phyloP scores from a whole-genome alignment of 2,888 invertebrate genomes.

The Philereme transversata region DNA sequence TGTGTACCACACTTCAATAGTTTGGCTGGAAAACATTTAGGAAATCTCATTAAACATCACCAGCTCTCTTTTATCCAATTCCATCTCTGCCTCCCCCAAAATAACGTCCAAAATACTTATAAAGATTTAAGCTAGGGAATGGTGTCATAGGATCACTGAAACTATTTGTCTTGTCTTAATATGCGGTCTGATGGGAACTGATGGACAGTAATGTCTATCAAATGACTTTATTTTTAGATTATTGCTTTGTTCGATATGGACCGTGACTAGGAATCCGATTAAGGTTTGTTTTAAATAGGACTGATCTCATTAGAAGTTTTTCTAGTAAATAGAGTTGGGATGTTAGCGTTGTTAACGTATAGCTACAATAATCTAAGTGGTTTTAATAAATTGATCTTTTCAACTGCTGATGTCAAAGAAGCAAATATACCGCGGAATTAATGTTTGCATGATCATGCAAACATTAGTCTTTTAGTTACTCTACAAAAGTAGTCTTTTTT shows the following conservation, averaged over 20 bases:
- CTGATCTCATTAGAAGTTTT: constrained; percentile 1
- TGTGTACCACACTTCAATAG: constrained; percentile 38
- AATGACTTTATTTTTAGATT: constrained; percentile 51
- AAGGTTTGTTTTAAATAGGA: constrained; percentile 11
- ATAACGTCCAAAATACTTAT: constrained; percentile 16
- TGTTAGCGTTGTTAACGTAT: no score
- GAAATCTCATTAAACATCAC: constrained; percentile 31
- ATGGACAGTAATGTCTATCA: constrained; percentile 52
- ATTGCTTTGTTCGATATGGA: constrained; percentile 33
- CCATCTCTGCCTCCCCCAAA: constrained; percentile 8
- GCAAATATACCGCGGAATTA: no score
- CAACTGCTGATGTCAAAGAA: no score
- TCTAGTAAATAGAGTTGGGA: not conserved
- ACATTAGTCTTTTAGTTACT: no score
- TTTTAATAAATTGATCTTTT: no score
- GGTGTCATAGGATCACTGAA: constrained; percentile 30
- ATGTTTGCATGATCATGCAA: no score
- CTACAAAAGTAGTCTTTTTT: no score
- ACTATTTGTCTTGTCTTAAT: constrained; percentile 53
- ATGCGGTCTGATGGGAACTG: constrained; percentile 50
- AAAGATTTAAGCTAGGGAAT: constrained; percentile 16
- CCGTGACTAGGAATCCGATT: constrained; percentile 10
- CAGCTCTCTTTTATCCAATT: constrained; percentile 8
- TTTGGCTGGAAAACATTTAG: constrained; percentile 39
- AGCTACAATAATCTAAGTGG: no score